Base-by-base conservation (phyloP, 2,113 vertebrate genomes). In the Bungarus multicinctus region DNA sequence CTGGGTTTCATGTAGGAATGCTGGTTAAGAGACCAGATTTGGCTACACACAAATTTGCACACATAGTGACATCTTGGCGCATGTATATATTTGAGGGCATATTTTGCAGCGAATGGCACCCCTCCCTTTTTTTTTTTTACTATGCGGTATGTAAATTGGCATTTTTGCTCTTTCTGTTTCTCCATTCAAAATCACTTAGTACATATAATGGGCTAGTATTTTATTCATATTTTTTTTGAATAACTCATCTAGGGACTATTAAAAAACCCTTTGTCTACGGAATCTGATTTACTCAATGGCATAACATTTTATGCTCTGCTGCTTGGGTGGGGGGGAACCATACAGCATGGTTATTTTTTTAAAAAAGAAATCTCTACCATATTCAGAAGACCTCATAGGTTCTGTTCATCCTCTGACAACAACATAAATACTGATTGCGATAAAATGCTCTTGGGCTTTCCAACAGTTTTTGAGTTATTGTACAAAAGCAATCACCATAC, bases 401-500 rank as follows among this genome's bases (percentile, higher is more conserved):
- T 90, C 93, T 94, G 88, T 95, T 92, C 87, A 60, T 92, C 64
- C 93, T 95, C 92, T 94, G 90, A 93, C 95, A 89, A 93, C 91
- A 94, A 88, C 93, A 88, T 89, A 88, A 57, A 95, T 91, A 92
- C 91, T 92, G 92, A 96, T 96, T 91, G 94, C 95, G 89, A 94
- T 69, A 91, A 93, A 81, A 39, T 81, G 88, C 92, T 94, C 92
- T 96, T 94, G 9, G 34, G 16, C 52, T 92, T 89, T 92, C 23
- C 53, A 87, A 89, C 23, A 39, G 11, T 69, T 81, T 53, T 39
- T 4, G 11, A 89, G 87, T 54, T 57, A 57, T 53, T 92, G 89
- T 85, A 69, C 34, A 53, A 11, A 85, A 89, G 64, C 55, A 92
- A 92, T 92, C 64, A 85, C 50, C 27, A 25, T 57, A 30, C 43